These are phyloP conservation scores for Anas platyrhynchos DNA, from an alignment of 2,113 vertebrate species.

Conservation along the genomic window DNA sequence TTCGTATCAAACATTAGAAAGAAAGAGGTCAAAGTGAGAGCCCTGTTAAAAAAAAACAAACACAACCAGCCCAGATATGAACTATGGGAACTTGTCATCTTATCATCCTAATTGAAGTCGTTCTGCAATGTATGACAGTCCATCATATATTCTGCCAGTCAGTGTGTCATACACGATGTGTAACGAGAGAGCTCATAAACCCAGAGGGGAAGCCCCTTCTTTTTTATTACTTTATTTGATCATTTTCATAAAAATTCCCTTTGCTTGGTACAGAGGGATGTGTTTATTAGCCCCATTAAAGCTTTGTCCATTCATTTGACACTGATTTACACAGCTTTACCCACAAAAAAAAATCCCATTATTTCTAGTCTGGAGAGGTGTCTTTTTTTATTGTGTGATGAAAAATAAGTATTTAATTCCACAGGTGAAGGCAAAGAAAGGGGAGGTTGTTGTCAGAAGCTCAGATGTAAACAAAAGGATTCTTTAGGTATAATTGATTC, in stretches of 20 bases:
- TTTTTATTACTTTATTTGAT: slow-evolving; percentile 72
- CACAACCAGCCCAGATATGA: slow-evolving; percentile 51
- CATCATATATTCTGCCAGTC: slow-evolving; percentile 71
- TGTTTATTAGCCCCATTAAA: slow-evolving; percentile 72
- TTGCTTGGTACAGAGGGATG: slow-evolving; percentile 22
- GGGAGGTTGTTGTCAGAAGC: slow-evolving; percentile 4
- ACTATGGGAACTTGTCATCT: slow-evolving; percentile 67
- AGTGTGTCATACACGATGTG: slow-evolving; percentile 69
- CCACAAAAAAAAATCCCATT: slow-evolving; percentile 55
- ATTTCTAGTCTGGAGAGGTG: slow-evolving; percentile 32
- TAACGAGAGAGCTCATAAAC: slow-evolving; percentile 75
- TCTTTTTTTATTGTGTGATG: neutral
- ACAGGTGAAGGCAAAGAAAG: slow-evolving; percentile 26
- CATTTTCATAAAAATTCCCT: slow-evolving; percentile 63
- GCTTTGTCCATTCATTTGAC: slow-evolving; percentile 67
- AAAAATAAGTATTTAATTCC: slow-evolving; percentile 37
- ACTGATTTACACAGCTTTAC: slow-evolving; percentile 64
- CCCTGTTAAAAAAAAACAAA: neutral
- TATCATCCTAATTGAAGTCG: slow-evolving; percentile 76
- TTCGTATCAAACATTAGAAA: slow-evolving; percentile 59
- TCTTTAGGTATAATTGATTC: slow-evolving; percentile 52
- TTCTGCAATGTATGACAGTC: slow-evolving; percentile 73
- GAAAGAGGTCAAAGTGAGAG: slow-evolving; percentile 61
- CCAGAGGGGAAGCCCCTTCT: slow-evolving; percentile 66
- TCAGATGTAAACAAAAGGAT: slow-evolving; percentile 43